These are phyloP conservation scores for Actenoides hombroni DNA, from an alignment of 2,113 vertebrate genomes.

Conservation along the genomic window DNA sequence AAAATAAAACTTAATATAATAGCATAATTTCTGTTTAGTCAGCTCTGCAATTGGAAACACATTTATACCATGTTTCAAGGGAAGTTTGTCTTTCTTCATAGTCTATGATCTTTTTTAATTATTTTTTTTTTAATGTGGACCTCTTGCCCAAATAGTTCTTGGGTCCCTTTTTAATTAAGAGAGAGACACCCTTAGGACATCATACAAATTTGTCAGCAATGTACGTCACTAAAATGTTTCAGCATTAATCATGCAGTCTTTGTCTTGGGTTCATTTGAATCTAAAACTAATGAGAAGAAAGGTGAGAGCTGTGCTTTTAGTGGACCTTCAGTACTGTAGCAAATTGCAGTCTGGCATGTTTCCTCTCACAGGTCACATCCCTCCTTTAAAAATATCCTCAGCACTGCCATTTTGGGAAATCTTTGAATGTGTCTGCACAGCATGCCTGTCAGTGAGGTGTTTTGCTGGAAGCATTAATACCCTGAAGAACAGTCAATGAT, in stretches of 20 bases:
- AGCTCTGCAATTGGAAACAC: neutral
- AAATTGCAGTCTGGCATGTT: slow-evolving; percentile 8
- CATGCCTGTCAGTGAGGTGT: slow-evolving; percentile 2
- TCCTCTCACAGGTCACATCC: neutral
- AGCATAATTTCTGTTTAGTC: neutral
- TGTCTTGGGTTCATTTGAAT: neutral
- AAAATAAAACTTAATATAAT: neutral
- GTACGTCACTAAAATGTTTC: neutral
- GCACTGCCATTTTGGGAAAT: slow-evolving; percentile 30
- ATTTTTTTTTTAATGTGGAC: neutral
- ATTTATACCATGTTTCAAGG: neutral
- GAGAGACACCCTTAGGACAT: neutral
- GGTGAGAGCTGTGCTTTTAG: neutral
- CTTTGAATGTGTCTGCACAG: neutral
- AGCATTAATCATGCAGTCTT: neutral
- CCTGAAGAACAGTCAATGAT: neutral
- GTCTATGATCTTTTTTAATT: neutral
- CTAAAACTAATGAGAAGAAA: slow-evolving; percentile 26
- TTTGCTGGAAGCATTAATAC: slow-evolving; percentile 32
- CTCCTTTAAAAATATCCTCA: slow-evolving; percentile 14
- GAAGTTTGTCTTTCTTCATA: neutral
- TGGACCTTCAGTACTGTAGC: neutral
- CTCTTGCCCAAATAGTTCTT: neutral
- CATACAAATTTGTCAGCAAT: neutral
- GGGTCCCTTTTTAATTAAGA: slow-evolving; percentile 29